phyloP scores from a whole-genome alignment of 1,140 invertebrate genomes.

The Lineus longissimus region DNA sequence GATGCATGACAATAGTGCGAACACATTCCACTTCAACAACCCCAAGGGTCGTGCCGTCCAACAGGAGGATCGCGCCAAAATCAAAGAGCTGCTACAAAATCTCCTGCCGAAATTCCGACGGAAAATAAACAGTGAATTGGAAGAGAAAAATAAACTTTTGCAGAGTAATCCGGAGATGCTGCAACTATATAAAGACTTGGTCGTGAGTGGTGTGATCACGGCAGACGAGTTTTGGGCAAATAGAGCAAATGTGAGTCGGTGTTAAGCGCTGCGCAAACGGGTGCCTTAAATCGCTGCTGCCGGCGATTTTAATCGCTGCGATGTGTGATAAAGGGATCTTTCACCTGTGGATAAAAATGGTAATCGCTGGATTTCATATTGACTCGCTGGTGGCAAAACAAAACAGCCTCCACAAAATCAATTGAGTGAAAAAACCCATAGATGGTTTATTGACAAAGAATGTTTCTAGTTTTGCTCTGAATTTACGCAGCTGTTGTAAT shows the following conservation, averaged over 20 bases:
- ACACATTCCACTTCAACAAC: constrained; percentile 97
- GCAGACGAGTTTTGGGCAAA: constrained; percentile 96
- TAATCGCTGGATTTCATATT: too few relatives aligned
- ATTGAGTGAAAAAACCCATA: too few relatives aligned
- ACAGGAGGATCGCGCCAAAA: constrained; percentile 83
- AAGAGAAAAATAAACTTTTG: constrained; percentile 58
- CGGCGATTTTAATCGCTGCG: too few relatives aligned
- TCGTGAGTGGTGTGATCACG: constrained; percentile 87
- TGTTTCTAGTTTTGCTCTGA: too few relatives aligned
- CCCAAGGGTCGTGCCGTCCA: constrained; percentile 75
- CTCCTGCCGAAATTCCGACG: constrained; percentile 91
- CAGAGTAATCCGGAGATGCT: constrained; percentile 59
- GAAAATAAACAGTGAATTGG: constrained; percentile 83
- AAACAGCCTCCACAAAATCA: too few relatives aligned
- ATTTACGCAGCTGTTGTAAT: too few relatives aligned
- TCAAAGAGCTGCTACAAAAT: constrained; percentile 88
- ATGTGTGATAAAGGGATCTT: too few relatives aligned
- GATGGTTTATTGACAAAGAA: too few relatives aligned
- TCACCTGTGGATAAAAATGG: too few relatives aligned
- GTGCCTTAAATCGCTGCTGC: background rate
- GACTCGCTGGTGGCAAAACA: too few relatives aligned
- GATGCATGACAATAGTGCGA: constrained; percentile 85
- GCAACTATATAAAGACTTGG: constrained; percentile 72
- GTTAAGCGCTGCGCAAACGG: too few relatives aligned
- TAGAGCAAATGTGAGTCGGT: constrained; percentile 67